Evolutionary conservation across 1,140 invertebrate genomes (phyloP).

Genomic region (Manduca sexta): DNA sequence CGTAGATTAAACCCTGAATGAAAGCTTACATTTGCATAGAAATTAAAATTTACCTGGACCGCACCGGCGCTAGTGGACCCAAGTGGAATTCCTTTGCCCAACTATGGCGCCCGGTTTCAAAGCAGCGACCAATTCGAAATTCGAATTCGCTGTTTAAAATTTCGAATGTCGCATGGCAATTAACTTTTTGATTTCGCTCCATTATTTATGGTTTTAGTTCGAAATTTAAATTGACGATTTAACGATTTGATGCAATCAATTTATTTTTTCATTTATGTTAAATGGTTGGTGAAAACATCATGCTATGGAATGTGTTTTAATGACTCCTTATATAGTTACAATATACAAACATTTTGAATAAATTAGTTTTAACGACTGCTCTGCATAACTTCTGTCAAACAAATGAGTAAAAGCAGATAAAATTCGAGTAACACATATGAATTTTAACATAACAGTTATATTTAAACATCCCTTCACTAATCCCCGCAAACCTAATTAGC

Average conservation of each 20-base stretch:
- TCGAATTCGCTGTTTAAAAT: conserved; percentile 24
- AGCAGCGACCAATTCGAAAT: conserved; percentile 24
- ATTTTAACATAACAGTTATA: no score
- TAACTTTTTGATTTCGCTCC: conserved; percentile 6
- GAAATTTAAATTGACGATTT: not conserved
- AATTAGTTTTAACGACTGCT: no score
- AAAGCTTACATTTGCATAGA: conserved; percentile 65
- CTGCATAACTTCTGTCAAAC: no score
- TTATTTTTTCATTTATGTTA: no score
- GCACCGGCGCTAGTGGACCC: conserved; percentile 40
- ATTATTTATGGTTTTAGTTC: not conserved
- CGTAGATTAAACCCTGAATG: conserved; percentile 54
- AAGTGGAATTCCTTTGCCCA: conserved; percentile 31
- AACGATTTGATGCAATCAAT: no score
- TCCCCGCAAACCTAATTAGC: conserved; percentile 14
- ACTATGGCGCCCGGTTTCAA: conserved; percentile 24
- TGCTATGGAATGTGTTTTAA: no score
- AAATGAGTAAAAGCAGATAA: no score
- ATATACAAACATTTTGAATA: no score
- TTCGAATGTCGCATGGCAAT: conserved; percentile 8
- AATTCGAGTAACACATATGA: no score
- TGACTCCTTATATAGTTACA: no score
- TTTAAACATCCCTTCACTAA: conserved; percentile 1
- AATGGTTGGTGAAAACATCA: no score
- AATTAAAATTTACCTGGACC: conserved; percentile 68